phyloP scores from a whole-genome alignment of 2,888 invertebrate species.

The Clitarchus hookeri region DNA sequence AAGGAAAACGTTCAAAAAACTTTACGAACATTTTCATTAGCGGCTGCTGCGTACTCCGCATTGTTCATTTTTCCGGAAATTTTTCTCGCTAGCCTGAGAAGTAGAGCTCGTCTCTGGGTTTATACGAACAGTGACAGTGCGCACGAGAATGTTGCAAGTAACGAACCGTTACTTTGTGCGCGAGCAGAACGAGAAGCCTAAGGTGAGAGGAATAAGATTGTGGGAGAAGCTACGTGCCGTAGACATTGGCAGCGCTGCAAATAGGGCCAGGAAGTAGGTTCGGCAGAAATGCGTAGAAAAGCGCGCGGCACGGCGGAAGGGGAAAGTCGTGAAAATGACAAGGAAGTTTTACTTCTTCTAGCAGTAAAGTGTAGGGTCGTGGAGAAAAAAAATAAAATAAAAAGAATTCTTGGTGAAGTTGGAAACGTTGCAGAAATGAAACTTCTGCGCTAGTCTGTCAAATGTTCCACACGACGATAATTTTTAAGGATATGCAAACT shows the following conservation, averaged over 20 bases:
- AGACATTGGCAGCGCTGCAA: not conserved
- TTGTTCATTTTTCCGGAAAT: too few relatives aligned
- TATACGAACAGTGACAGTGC: too few relatives aligned
- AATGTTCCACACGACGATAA: not conserved
- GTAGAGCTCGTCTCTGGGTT: too few relatives aligned
- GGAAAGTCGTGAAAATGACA: not conserved
- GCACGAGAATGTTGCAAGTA: not conserved
- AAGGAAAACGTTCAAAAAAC: too few relatives aligned
- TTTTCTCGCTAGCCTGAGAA: too few relatives aligned
- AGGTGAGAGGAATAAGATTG: not conserved
- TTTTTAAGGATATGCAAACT: conserved; percentile 3
- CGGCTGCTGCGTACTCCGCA: too few relatives aligned
- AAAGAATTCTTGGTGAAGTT: not conserved
- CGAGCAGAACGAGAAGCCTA: not conserved
- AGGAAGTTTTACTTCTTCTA: not conserved
- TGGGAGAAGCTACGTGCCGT: not conserved
- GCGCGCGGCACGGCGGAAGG: not conserved
- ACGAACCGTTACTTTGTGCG: conserved; percentile 14
- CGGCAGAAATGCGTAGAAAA: not conserved
- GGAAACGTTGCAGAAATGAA: not conserved
- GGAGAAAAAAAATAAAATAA: not conserved
- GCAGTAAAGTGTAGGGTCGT: not conserved
- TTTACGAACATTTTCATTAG: too few relatives aligned
- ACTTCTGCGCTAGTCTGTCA: not conserved
- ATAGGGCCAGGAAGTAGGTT: not conserved